These are phyloP conservation scores for Muricea muricata DNA, from an alignment of 92 coral and sea anemone species.

Conservation along the genomic window DNA sequence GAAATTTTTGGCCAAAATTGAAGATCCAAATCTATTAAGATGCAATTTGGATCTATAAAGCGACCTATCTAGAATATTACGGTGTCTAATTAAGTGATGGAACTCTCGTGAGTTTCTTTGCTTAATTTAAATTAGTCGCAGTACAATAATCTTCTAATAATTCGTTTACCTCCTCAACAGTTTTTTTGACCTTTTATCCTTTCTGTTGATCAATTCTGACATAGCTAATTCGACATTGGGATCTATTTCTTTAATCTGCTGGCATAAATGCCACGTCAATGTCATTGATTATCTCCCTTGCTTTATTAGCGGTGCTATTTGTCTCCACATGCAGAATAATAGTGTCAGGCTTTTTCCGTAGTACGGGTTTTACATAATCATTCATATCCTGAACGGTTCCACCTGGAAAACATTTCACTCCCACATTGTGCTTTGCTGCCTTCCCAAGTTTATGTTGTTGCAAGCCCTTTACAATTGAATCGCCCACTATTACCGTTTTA, in stretches of 20 bases:
- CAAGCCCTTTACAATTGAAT: constrained; percentile 8
- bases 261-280: not conserved
- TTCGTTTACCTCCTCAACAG: not conserved
- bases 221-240: not conserved
- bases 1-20: not conserved
- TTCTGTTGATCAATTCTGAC: not conserved
- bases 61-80: not conserved
- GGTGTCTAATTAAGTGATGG: not conserved
- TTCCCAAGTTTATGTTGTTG: not conserved
- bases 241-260: not conserved
- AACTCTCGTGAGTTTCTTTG: too few relatives aligned
- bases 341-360: constrained; percentile 17
- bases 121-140: not conserved
- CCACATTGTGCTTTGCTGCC: not conserved
- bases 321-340: constrained; percentile 44
- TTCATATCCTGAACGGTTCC: constrained; percentile 43
- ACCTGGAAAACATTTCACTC: constrained; percentile 37
- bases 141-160: constrained; percentile 6
- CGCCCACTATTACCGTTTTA: constrained; percentile 10
- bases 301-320: not conserved
- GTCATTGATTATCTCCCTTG: not conserved
- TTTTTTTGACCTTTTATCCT: too few relatives aligned
- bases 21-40: constrained; percentile 4
- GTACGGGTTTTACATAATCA: constrained; percentile 42
- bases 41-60: constrained; percentile 4